phyloP scores from a whole-genome alignment of 2,888 invertebrate species.

The Scrobipalpa atriplicella region DNA sequence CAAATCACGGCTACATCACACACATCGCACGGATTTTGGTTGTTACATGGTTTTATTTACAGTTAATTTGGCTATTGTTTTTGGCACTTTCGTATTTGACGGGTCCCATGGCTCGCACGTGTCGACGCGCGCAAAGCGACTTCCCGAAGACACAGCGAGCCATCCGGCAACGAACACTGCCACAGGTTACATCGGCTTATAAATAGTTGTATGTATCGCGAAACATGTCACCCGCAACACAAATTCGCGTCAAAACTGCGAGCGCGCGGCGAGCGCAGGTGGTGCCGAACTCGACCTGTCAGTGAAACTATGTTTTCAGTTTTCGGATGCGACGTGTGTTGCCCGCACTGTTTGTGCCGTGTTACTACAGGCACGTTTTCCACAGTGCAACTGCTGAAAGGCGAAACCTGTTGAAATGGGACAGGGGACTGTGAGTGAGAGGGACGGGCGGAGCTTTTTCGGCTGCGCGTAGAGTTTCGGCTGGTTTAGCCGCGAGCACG shows the following conservation, averaged over 20 bases:
- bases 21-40: constrained; percentile 42
- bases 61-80: constrained; percentile 60
- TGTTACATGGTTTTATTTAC: constrained; percentile 52
- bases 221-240: constrained; percentile 59
- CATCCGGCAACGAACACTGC: constrained; percentile 63
- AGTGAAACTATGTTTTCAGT: constrained; percentile 78
- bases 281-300: constrained; percentile 72
- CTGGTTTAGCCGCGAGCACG: constrained; percentile 66
- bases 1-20: constrained; percentile 60
- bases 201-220: constrained; percentile 70
- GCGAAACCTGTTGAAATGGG: constrained; percentile 82
- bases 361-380: constrained; percentile 79
- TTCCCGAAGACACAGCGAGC: constrained; percentile 54
- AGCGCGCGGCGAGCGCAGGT: constrained; percentile 69
- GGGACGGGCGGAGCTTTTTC: constrained; percentile 52
- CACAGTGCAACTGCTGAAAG: constrained; percentile 76
- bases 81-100: constrained; percentile 68
- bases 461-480: constrained; percentile 63
- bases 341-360: constrained; percentile 76
- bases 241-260: constrained; percentile 56
- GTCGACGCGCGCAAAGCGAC: constrained; percentile 55
- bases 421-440: constrained; percentile 66
- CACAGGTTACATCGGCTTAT: constrained; percentile 65
- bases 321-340: constrained; percentile 74
- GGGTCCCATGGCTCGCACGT: constrained; percentile 60